Evolutionary conservation across 2,888 invertebrate genomes (phyloP), one percentile per base, ranked within the genome.

Genomic region (Fragum sueziense): DNA sequence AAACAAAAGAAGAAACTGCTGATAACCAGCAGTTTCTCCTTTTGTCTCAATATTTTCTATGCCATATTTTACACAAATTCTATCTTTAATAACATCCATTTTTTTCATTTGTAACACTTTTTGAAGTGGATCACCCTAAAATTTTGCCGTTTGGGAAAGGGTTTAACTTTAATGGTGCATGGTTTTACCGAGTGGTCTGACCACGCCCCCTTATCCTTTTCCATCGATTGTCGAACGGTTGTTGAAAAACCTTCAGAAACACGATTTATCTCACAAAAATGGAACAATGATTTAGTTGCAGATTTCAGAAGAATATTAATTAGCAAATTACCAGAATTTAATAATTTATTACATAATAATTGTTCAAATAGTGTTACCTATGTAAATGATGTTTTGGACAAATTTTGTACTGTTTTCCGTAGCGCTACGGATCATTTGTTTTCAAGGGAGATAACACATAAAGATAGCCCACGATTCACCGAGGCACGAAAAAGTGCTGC

Each of bases 181-280:
- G 27, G 27, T 41, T 47, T 68, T 22, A 68, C 31, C 41, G 67
- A 37, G 11, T 65, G 34, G 34, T 34, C 34, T 41, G 67, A 68
- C 27, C 67, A 68, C 41, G 67, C 67, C 20, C 67, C 67, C 22
- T 14, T 68, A 25, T 68, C 67, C 22, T 68, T 68, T 41, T 34
- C 41, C 14, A 3, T 68, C 41, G 34, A 22, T 17, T 68, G 67
- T 37, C 31, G 22, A 9, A n/a, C 22, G 4, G 20, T 6, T 7
- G n/a, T 6, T 7, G 22, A 11, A 6, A 52, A 17, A 22, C n/a
- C 52, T 9, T 14, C 52, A 6, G 52, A 52, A 52, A 52, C 52
- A 41, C 41, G 41, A 41, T 41, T 41, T 41, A 11, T 17, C n/a
- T n/a, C n/a, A n/a, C n/a, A n/a, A n/a, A 37, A 37, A 37, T 37